These are phyloP conservation scores for Tipula confusa DNA, from an alignment of 2,888 invertebrate genomes.

Conservation along the genomic window DNA sequence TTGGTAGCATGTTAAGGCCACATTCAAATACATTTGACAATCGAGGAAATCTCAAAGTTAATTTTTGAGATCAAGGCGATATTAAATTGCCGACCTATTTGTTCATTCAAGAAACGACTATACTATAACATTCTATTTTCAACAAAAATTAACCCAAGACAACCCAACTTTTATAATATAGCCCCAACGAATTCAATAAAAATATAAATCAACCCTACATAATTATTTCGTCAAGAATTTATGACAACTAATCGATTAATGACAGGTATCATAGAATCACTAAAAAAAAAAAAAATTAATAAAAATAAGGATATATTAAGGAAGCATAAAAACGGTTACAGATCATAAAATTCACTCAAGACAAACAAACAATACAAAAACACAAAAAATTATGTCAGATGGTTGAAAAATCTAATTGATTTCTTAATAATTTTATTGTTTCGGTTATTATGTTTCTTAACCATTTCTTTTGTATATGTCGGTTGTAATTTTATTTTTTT, in stretches of 20 bases:
- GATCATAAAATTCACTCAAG: constrained; percentile 20
- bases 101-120: no score
- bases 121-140: no score
- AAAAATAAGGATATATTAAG: constrained; percentile 1
- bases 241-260: constrained; percentile 12
- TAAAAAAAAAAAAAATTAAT: no score
- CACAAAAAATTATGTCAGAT: neutral
- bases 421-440: neutral
- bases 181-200: neutral
- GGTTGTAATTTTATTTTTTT: neutral
- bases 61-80: no score
- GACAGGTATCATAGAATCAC: neutral
- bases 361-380: neutral
- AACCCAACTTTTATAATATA: neutral
- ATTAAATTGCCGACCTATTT: no score
- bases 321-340: constrained; percentile 8
- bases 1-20: no score
- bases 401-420: constrained; percentile 4
- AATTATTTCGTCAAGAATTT: neutral
- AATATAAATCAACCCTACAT: neutral
- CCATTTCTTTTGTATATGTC: neutral
- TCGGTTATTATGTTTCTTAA: constrained; percentile 16
- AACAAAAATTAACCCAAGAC: no score
- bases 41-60: no score
- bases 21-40: no score